Conservation (phyloP, 2,888 invertebrate species). For the Tetragnatha montana region DNA sequence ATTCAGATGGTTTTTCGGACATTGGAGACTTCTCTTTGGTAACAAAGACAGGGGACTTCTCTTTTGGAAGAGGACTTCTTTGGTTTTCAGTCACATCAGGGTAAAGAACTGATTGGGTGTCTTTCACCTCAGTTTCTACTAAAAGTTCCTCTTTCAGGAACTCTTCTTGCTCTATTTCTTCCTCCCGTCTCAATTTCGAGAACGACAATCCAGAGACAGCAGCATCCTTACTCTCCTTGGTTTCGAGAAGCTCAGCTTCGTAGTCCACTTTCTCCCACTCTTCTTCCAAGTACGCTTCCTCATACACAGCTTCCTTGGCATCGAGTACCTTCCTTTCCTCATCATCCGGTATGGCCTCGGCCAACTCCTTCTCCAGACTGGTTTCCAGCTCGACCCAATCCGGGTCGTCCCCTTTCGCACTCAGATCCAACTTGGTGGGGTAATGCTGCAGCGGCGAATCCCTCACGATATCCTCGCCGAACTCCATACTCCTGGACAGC, state of each 20-base stretch:
- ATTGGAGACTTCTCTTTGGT: not conserved
- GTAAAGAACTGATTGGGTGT: no score
- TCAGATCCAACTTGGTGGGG: constrained; percentile 54
- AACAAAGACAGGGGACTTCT: no score
- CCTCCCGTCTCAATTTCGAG: not conserved
- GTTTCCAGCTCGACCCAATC: constrained; percentile 56
- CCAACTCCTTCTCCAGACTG: not conserved
- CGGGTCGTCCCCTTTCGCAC: constrained; percentile 32
- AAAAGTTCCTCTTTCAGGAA: not conserved
- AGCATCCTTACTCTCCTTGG: not conserved
- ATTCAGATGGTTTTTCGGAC: not conserved
- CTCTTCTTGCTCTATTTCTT: not conserved
- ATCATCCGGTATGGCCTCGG: not conserved
- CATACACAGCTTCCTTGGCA: constrained; percentile 3
- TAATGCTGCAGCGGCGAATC: constrained; percentile 56
- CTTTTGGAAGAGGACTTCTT: no score
- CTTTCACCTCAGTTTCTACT: not conserved
- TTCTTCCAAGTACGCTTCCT: constrained; percentile 38
- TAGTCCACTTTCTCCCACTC: constrained; percentile 65
- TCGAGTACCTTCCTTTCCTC: not conserved
- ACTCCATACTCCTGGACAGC: constrained; percentile 46
- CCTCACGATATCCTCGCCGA: constrained; percentile 18
- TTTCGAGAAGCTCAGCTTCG: constrained; percentile 22
- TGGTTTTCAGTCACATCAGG: no score
- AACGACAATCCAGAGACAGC: not conserved